Evolutionary conservation across 2,113 vertebrate species (phyloP).

Genomic region (Psettodes erumei): DNA sequence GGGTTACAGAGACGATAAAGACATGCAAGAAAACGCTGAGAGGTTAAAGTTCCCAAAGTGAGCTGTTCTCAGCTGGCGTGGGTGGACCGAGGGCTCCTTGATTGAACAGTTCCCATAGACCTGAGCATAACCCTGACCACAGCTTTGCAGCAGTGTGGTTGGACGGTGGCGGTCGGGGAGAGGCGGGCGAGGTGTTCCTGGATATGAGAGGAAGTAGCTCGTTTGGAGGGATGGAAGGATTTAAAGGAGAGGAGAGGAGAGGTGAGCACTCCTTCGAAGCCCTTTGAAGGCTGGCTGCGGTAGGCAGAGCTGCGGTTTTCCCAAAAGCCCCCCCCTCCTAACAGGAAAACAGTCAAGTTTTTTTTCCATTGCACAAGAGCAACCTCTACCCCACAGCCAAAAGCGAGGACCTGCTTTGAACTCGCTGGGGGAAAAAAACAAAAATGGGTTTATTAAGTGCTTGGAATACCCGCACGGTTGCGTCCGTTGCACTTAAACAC

Average conservation of each 20-base stretch:
- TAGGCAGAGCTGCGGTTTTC: conserved; percentile 73
- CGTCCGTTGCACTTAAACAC: conserved; percentile 58
- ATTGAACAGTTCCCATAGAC: conserved; percentile 63
- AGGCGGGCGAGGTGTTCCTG: conserved; percentile 60
- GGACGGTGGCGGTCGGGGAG: conserved; percentile 20
- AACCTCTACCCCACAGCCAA: conserved; percentile 68
- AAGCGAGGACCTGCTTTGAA: conserved; percentile 76
- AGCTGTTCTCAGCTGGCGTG: conserved; percentile 26
- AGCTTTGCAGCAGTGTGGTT: conserved; percentile 40
- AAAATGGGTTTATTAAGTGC: conserved; percentile 83
- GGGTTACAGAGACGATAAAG: conserved; percentile 28
- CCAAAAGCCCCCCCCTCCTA: conserved; percentile 59
- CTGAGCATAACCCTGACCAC: conserved; percentile 38
- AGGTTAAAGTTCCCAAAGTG: conserved; percentile 19
- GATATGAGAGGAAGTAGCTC: conserved; percentile 59
- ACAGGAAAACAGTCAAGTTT: conserved; percentile 73
- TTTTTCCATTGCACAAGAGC: conserved; percentile 76
- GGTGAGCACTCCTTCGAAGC: conserved; percentile 62
- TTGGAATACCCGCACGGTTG: conserved; percentile 63
- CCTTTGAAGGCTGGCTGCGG: conserved; percentile 73
- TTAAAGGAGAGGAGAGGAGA: conserved; percentile 60
- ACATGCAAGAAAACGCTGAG: conserved; percentile 15
- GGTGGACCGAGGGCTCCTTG: conserved; percentile 38
- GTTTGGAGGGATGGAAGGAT: conserved; percentile 59
- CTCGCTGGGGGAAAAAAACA: conserved; percentile 68